Base-by-base conservation (phyloP, 2,113 vertebrate species). In the Amphiprion ocellaris region DNA sequence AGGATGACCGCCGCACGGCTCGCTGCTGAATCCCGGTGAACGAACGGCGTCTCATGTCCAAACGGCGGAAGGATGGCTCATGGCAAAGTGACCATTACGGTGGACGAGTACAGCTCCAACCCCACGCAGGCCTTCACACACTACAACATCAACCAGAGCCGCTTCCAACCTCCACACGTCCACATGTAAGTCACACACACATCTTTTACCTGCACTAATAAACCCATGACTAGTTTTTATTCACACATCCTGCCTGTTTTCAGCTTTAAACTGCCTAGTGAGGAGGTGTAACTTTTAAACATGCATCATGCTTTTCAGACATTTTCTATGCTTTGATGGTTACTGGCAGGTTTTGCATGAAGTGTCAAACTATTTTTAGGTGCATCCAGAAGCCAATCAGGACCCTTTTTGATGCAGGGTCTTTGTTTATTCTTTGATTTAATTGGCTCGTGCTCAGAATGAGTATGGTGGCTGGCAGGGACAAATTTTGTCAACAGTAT, bases 81-180 rank as follows among this genome's bases (percentile, higher is more conserved):
- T 96, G 97, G 97, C 94, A 99, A 99, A 96, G 96, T 97, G 94
- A 96, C 96, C 94, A 93, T 99, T 79, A 91, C 96, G 33, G 98
- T 99, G 97, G 98, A 99, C 91, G 98, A 99, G 87, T 99, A 99
- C 95, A 99, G 98, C 94, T 98, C 97, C 81, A 99, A 99, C 93
- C 98, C 98, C 24, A 99, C 98, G 28, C 98, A 99, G 94, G 98
- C 98, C 19, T 99, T 99, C 72, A 99, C 98, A 0, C 97, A 99
- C 90, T 99, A 99, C 96, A 99, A 99, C 94, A 99, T 99, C 84
- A 99, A 99, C 87, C 98, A 99, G 97, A 99, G 98, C 96, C 93
- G 98, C 87, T 99, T 99, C 95, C 98, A 99, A 92, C 98, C 98
- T 37, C 98, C 98, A 1, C 97, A 99, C 1, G 97, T 99, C 86